Percentiles rank a stretch among this genome's conserved stretches.
Conservation (phyloP, 2,797 vertebrate genomes). For the Propithecus deckenii region DNA sequence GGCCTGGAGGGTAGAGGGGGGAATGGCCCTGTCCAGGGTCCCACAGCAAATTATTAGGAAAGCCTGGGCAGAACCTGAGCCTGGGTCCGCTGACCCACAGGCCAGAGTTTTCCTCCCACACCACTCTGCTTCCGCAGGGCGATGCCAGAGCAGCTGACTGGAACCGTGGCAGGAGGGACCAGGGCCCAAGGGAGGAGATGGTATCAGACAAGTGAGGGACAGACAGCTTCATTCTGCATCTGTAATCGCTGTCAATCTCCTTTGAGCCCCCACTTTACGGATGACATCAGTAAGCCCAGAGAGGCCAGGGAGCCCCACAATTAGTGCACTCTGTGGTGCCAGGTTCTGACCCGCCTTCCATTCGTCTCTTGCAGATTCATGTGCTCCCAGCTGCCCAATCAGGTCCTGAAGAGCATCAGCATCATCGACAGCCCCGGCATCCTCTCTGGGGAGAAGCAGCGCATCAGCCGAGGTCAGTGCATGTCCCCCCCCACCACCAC, state of each 20-base stretch:
- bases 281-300: neutral
- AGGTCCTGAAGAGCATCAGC: constrained; percentile 93
- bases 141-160: neutral
- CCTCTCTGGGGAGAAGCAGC: constrained; percentile 97
- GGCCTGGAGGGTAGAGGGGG: neutral
- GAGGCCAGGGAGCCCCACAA: neutral
- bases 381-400: constrained; percentile 97
- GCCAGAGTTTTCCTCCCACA: neutral
- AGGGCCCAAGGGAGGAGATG: neutral
- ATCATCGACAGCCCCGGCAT: constrained; percentile 97
- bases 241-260: neutral
- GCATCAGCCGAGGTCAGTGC: constrained; percentile 94
- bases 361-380: constrained; percentile 89
- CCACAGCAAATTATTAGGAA: neutral
- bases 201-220: neutral
- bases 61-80: neutral
- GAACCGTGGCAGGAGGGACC: neutral
- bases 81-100: neutral
- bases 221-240: neutral
- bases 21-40: neutral
- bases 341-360: neutral
- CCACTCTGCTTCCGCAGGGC: neutral
- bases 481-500: fast-evolving
- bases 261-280: neutral
- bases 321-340: neutral